phyloP scores from a whole-genome alignment of 1,140 invertebrate species.

The Lucilia sericata region DNA sequence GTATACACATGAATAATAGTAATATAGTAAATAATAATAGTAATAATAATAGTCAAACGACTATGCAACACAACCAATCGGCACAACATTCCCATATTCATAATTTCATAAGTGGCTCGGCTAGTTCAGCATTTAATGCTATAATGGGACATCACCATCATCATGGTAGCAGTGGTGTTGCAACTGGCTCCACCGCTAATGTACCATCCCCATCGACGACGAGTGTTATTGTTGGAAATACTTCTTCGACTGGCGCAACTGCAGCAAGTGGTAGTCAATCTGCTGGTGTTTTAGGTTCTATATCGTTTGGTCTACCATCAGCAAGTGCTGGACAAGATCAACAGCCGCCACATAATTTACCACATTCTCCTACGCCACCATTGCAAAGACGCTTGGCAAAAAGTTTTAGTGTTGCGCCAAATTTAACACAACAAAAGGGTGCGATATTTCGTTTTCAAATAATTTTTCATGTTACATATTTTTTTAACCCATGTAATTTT shows the following conservation, averaged over 20 bases:
- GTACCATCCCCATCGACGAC: background rate
- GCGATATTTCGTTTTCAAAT: slow-evolving; percentile 48
- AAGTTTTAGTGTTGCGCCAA: slow-evolving; percentile 86
- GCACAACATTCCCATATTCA: slow-evolving; percentile 61
- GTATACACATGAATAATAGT: slow-evolving; percentile 55
- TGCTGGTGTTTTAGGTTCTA: slow-evolving; percentile 61
- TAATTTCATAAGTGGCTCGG: slow-evolving; percentile 65
- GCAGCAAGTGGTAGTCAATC: slow-evolving; percentile 63
- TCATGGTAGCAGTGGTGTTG: slow-evolving; percentile 28
- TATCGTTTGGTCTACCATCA: slow-evolving; percentile 56
- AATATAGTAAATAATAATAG: background rate
- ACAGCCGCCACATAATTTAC: slow-evolving; percentile 46
- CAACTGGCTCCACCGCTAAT: slow-evolving; percentile 45
- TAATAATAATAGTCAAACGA: slow-evolving; percentile 47
- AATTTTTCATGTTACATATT: background rate
- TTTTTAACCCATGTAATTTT: background rate
- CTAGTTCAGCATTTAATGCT: slow-evolving; percentile 62
- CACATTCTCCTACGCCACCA: slow-evolving; percentile 78
- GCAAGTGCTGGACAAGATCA: slow-evolving; percentile 45
- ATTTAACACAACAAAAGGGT: slow-evolving; percentile 70
- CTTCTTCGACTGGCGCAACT: slow-evolving; percentile 49
- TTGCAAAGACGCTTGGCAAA: slow-evolving; percentile 86
- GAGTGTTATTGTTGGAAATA: slow-evolving; percentile 43
- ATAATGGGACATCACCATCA: slow-evolving; percentile 60
- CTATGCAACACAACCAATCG: slow-evolving; percentile 46